Evolutionary conservation across 2,888 invertebrate species (phyloP), one percentile per base, ranked within the genome.

Genomic region (Rhingia rostrata): DNA sequence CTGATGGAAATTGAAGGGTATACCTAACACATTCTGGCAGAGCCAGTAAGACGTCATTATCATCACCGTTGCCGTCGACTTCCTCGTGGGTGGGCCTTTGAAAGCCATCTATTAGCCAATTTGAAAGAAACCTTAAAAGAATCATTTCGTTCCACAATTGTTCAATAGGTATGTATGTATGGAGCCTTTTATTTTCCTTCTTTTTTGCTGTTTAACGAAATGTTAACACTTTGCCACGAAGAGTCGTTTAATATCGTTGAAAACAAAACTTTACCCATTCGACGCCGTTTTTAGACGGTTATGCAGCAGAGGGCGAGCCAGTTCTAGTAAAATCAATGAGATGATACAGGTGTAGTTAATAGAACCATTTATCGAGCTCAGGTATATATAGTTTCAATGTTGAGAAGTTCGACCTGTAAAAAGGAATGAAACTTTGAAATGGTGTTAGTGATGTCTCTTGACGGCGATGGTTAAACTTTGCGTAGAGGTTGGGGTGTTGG

Each of bases 261-360:
- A 78, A 74, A 51, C 22, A 33, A 78, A 83, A 83, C 83, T 83
- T 83, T 83, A 47, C 64, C 73, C 83, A 78, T 83, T 49, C 82
- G 64, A 32, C 63, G 56, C 33, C n/a, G 67, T 41, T 37, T 53
- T 60, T 7, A 47, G n/a, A 22, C 56, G 14, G 51, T 10, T n/a
- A 61, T 14, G 37, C 33, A 22, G 22, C 2, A 10, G n/a, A 58
- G 32, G 45, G 45, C 47, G 61, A 43, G 22, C 49, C 66, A 58
- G 53, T 49, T 67, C 6, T 37, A 9, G 33, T 45, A 51, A n/a
- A 64, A 70, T 41, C 66, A 75, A 67, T 45, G 78, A 83, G 67
- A 69, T 78, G 83, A 83, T 79, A 78, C 83, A 83, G 83, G 83
- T 83, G 83, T 64, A 83, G 73, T 73, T 83, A 78, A 83, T 83